A percentile compares a stretch with the other conserved stretches of the same genome.
Evolutionary conservation across 2,888 invertebrate species (phyloP).

Genomic region (Nycteola revayana): DNA sequence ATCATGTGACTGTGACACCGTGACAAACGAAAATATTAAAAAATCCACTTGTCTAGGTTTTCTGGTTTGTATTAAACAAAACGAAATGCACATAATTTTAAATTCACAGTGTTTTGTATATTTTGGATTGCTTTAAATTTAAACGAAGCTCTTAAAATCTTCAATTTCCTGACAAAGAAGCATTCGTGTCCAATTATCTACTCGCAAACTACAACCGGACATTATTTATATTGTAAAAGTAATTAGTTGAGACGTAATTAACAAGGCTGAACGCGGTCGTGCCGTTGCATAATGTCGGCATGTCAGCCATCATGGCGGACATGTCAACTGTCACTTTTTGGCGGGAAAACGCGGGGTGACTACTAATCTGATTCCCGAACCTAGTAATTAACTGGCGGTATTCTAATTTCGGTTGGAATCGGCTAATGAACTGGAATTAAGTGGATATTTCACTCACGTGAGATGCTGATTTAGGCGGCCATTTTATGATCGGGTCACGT

Average conservation of each 20-base stretch:
- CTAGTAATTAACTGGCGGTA: constrained; percentile 28
- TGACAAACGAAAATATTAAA: too few relatives aligned
- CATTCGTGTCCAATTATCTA: constrained; percentile 4
- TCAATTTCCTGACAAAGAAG: background rate
- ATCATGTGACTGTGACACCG: too few relatives aligned
- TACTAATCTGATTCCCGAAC: constrained; percentile 58
- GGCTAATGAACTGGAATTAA: constrained; percentile 13
- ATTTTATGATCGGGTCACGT: too few relatives aligned
- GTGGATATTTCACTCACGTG: too few relatives aligned
- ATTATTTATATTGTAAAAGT: constrained; percentile 48
- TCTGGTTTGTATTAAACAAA: too few relatives aligned
- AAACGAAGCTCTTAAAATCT: too few relatives aligned
- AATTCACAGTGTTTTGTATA: too few relatives aligned
- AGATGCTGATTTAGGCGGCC: too few relatives aligned
- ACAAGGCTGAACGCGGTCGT: constrained; percentile 57
- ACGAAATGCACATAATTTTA: too few relatives aligned
- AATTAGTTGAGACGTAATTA: constrained; percentile 67
- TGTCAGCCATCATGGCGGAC: constrained; percentile 58
- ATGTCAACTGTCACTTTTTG: constrained; percentile 67
- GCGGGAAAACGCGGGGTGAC: constrained; percentile 46
- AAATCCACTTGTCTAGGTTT: too few relatives aligned
- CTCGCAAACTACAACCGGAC: constrained; percentile 23
- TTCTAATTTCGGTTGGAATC: constrained; percentile 17
- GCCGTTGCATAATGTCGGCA: constrained; percentile 67
- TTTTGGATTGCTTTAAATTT: too few relatives aligned